phyloP scores from a whole-genome alignment of 2,888 invertebrate species.

The Crepidodera aurea region DNA sequence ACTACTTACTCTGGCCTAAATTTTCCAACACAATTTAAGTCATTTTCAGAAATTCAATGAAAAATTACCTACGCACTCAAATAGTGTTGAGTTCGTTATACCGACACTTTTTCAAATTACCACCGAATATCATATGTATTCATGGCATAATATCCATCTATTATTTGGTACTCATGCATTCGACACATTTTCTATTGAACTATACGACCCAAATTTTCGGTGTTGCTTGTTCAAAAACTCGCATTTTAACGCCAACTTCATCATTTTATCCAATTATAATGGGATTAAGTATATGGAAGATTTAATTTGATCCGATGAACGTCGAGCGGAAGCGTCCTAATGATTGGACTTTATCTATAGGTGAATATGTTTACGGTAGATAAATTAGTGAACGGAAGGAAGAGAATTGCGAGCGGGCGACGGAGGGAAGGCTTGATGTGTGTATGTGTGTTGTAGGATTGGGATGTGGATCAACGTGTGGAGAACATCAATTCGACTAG shows the following conservation, averaged over 20 bases:
- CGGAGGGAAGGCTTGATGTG: conserved; percentile 16
- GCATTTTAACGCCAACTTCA: not conserved
- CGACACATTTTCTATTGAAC: too few species aligned
- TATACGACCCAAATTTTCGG: not conserved
- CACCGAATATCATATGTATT: too few species aligned
- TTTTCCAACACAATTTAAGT: too few species aligned
- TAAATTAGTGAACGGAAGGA: conserved; percentile 58
- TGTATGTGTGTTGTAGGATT: conserved; percentile 28
- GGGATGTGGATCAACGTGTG: conserved; percentile 30
- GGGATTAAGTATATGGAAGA: conserved; percentile 21
- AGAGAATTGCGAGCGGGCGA: conserved; percentile 45
- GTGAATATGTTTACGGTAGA: conserved; percentile 48
- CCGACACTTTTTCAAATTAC: too few species aligned
- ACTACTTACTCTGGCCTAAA: too few species aligned
- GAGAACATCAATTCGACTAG: conserved; percentile 29
- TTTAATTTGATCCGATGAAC: conserved; percentile 28
- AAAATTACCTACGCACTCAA: too few species aligned
- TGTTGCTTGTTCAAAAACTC: not conserved
- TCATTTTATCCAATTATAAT: conserved; percentile 7
- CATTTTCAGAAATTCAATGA: too few species aligned
- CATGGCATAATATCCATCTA: too few species aligned
- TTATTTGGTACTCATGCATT: too few species aligned
- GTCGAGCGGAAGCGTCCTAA: conserved; percentile 40
- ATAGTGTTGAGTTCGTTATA: too few species aligned
- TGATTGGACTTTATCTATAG: conserved; percentile 44